A percentile compares a stretch with the other conserved stretches of the same genome.
Conservation (phyloP, 2,797 vertebrate genomes). For the Spinus pinus region DNA sequence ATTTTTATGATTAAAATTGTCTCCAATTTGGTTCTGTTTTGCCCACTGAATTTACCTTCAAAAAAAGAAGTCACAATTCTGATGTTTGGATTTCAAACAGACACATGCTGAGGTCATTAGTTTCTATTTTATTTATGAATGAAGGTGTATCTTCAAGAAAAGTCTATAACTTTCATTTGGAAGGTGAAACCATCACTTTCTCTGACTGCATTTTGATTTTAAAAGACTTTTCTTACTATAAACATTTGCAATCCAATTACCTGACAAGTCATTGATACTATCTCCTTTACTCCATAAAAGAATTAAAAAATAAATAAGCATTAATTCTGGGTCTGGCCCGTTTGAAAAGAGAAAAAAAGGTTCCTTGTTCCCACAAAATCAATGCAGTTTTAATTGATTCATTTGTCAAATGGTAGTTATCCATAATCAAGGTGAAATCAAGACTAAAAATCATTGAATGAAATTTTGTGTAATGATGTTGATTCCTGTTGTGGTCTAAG, state of each 20-base stretch:
- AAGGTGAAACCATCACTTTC: neutral
- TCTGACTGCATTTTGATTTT: neutral
- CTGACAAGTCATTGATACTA: neutral
- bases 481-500: neutral
- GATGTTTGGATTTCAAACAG: neutral
- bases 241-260: neutral
- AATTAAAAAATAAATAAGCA: neutral
- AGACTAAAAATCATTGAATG: neutral
- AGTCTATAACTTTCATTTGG: neutral
- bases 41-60: neutral
- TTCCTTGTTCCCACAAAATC: neutral
- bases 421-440: neutral
- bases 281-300: neutral
- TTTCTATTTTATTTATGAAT: neutral
- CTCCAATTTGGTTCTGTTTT: neutral
- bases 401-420: neutral
- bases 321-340: neutral
- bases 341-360: neutral
- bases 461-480: neutral
- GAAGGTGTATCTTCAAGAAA: neutral
- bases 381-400: neutral
- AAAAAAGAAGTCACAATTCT: neutral
- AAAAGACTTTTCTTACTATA: neutral
- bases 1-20: neutral
- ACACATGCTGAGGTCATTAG: fast-evolving